Evolutionary conservation across 2,888 invertebrate species (phyloP).

Genomic region (Eretmocerus hayati): DNA sequence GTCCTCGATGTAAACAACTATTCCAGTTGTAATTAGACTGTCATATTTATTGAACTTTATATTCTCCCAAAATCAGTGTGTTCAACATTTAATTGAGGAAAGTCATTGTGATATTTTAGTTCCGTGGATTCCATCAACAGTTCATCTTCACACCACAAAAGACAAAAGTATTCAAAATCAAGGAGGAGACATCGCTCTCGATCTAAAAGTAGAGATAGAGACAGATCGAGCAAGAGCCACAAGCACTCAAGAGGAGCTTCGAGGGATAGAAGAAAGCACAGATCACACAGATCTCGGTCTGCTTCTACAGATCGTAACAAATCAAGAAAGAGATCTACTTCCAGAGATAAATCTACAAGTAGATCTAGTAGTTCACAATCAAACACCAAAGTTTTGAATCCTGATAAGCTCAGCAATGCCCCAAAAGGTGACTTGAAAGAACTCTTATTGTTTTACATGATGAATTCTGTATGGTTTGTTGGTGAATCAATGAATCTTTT

Average conservation of each 20-base stretch:
- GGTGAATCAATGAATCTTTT: too few relatives aligned
- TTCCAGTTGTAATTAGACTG: too few relatives aligned
- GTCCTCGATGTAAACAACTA: too few relatives aligned
- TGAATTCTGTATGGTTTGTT: neutral
- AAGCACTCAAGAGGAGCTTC: conserved; percentile 36
- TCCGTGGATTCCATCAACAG: conserved; percentile 37
- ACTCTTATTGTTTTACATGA: conserved; percentile 1
- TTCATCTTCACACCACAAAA: conserved; percentile 34
- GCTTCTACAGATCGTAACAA: conserved; percentile 33
- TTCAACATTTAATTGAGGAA: too few relatives aligned
- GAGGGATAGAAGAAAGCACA: conserved; percentile 35
- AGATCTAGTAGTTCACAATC: conserved; percentile 41
- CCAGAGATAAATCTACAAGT: conserved; percentile 41
- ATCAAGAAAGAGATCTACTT: conserved; percentile 34
- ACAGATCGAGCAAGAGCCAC: conserved; percentile 33
- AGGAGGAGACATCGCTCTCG: conserved; percentile 37
- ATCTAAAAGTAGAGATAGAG: conserved; percentile 37
- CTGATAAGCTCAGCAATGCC: conserved; percentile 28
- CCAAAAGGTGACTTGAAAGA: conserved; percentile 31
- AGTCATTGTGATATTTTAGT: neutral
- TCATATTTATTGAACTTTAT: too few relatives aligned
- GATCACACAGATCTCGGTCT: conserved; percentile 35
- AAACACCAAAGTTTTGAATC: conserved; percentile 28
- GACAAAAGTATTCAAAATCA: conserved; percentile 37
- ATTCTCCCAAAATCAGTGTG: too few relatives aligned